These are phyloP conservation scores for Lampris megalopsis DNA, from an alignment of 2,113 vertebrate genomes.

Conservation along the genomic window DNA sequence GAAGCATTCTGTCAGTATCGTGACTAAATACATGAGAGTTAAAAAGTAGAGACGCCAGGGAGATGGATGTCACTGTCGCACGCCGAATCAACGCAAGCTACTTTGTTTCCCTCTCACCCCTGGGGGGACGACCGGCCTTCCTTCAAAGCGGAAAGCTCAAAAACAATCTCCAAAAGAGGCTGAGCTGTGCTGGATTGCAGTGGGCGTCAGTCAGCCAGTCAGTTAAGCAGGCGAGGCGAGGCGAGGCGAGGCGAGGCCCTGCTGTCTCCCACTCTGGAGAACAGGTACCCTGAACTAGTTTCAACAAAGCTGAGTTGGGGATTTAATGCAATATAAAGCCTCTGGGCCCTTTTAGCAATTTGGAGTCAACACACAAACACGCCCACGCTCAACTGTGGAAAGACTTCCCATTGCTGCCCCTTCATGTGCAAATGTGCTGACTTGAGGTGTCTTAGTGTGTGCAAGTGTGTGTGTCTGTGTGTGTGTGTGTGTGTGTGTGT, in stretches of 20 bases:
- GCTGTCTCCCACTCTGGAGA: slow-evolving; percentile 58
- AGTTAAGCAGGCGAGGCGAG: slow-evolving; percentile 45
- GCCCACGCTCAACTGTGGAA: slow-evolving; percentile 69
- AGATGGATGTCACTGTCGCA: slow-evolving; percentile 54
- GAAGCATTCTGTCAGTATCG: slow-evolving; percentile 25
- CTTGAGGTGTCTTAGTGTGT: slow-evolving; percentile 63
- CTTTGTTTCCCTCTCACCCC: slow-evolving; percentile 25
- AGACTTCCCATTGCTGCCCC: slow-evolving; percentile 71
- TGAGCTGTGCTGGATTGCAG: slow-evolving; percentile 44
- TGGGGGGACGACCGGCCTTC: slow-evolving; percentile 62
- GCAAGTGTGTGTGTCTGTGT: slow-evolving; percentile 29
- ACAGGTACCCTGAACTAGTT: slow-evolving; percentile 71
- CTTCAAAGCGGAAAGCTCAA: slow-evolving; percentile 56
- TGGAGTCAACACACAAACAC: slow-evolving; percentile 80
- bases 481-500: slow-evolving; percentile 17
- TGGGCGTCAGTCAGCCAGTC: slow-evolving; percentile 64
- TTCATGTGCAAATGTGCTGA: slow-evolving; percentile 79
- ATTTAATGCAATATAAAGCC: slow-evolving; percentile 76
- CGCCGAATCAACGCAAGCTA: slow-evolving; percentile 24
- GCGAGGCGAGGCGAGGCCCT: slow-evolving; percentile 17
- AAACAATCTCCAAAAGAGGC: slow-evolving; percentile 61
- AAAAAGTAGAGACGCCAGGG: slow-evolving; percentile 10
- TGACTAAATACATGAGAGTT: slow-evolving; percentile 37
- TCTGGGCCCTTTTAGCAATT: slow-evolving; percentile 79
- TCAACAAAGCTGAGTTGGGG: slow-evolving; percentile 70